These are phyloP conservation scores for Coryphaenoides rupestris DNA, from an alignment of 2,113 vertebrate species.

Conservation along the genomic window DNA sequence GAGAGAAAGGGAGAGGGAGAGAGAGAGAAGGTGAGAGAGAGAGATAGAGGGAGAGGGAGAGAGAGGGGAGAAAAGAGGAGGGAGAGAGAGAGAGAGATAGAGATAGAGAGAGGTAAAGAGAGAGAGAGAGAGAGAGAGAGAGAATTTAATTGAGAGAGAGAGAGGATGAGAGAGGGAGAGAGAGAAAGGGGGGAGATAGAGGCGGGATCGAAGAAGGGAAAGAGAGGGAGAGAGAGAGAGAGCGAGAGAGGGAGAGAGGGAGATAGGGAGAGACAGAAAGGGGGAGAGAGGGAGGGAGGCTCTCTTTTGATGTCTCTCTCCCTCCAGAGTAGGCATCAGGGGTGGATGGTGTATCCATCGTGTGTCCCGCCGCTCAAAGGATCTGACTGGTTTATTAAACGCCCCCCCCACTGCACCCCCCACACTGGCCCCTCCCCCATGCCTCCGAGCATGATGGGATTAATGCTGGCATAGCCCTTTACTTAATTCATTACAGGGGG, in stretches of 20 bases:
- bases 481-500: conserved; percentile 99
- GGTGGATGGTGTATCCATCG: conserved; percentile 55
- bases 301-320: conserved; percentile 97
- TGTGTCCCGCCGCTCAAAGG: conserved; percentile 55
- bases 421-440: conserved; percentile 77
- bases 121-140: conserved; percentile 11
- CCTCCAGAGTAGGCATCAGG: conserved; percentile 59
- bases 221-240: conserved; percentile 25
- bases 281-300: conserved; percentile 55
- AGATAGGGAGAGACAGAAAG: conserved; percentile 35
- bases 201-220: conserved; percentile 13
- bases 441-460: conserved; percentile 98
- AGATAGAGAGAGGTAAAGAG: conserved; percentile 14
- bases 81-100: not conserved
- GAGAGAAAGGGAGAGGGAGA: conserved; percentile 87
- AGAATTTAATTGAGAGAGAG: not conserved
- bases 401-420: conserved; percentile 89
- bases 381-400: conserved; percentile 97
- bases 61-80: conserved; percentile 18
- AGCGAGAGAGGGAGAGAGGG: conserved; percentile 21
- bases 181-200: not conserved
- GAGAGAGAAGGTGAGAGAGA: conserved; percentile 77
- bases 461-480: conserved; percentile 99
- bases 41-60: conserved; percentile 19
- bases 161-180: not conserved